Conservation (phyloP, 37 sponge, comb jelly and placozoan genomes). For the Petrosia ficiformis region DNA sequence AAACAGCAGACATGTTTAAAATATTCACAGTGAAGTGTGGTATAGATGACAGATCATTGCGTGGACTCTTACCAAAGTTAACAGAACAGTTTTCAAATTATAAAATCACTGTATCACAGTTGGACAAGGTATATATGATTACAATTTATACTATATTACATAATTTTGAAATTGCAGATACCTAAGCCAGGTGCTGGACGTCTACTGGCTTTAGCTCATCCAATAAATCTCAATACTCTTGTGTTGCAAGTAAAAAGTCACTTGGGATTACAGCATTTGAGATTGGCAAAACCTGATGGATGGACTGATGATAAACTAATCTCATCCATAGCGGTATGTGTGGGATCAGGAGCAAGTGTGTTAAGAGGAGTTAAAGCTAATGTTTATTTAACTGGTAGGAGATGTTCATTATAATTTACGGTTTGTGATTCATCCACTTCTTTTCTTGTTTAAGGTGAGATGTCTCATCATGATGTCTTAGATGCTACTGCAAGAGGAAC, state of each 20-base stretch:
- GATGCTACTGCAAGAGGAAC: conserved; percentile 76
- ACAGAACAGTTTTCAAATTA: neutral
- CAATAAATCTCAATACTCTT: conserved; percentile 42
- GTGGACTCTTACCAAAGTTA: conserved; percentile 2
- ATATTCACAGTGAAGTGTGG: no score
- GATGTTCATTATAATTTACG: neutral
- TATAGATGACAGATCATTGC: no score
- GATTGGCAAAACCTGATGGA: conserved; percentile 49
- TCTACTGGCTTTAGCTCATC: conserved; percentile 37
- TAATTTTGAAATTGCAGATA: conserved; percentile 6
- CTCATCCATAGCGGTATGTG: conserved; percentile 80
- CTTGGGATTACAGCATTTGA: conserved; percentile 49
- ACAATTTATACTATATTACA: no score
- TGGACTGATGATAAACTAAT: conserved; percentile 7
- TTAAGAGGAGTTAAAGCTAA: conserved; percentile 70
- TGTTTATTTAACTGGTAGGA: conserved; percentile 63
- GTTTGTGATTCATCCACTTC: no score
- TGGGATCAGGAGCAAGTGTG: conserved; percentile 84
- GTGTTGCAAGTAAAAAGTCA: conserved; percentile 56
- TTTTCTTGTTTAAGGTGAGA: conserved; percentile 70
- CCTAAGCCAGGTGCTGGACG: conserved; percentile 39
- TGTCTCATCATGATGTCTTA: conserved; percentile 94
- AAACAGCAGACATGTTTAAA: no score
- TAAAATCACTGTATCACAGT: neutral
- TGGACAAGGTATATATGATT: neutral